Base-by-base conservation (phyloP, 1,140 invertebrate species). In the Brachystomella parvula region DNA sequence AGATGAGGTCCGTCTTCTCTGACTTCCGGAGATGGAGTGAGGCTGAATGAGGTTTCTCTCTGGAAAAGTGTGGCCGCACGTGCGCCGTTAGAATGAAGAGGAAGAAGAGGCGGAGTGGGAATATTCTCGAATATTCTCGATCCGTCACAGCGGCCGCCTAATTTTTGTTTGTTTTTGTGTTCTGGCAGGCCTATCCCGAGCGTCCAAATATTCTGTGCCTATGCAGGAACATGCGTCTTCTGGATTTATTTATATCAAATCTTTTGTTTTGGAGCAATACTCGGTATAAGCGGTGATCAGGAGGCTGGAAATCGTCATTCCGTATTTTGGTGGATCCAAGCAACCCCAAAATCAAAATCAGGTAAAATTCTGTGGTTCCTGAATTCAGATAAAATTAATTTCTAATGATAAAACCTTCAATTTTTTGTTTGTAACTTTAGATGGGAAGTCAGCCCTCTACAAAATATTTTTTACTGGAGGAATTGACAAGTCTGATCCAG, bases 191-290 rank as follows among this genome's bases (percentile, higher is more conserved):
- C 92, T 1, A 97, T 97, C 74, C 92, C 92, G 28, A 92, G 90
- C 3, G 91, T 98, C 1, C 86, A 90, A 75, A 96, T 97, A 72
- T 98, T 98, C 79, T 97, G 94, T 80, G 89, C 94, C 72, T 98
- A 96, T 77, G 65, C 77, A 90, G 92, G 92, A 74, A 85, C 92
- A 33, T 92, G 94, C 0, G 90, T 97, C 1, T 82, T 88, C 49
- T 91, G 96, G 72, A 94, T 93, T 2, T 98, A 96, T 78, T 74
- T 96, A 1, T 96, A 92, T 84, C 94, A 98, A 77, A 79, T 96
- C 59, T 95, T 92, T 1, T 94, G 97, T 81, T 96, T 97, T 78
- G 86, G 89, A 1, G 92, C 87, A 15, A 92, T 90, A 75, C 85
- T 97, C 65, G 92, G 92, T 0, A 83, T 96, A 61, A 88, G 90